Conservation (phyloP, 2,113 vertebrate genomes). For the Delphinapterus leucas region DNA sequence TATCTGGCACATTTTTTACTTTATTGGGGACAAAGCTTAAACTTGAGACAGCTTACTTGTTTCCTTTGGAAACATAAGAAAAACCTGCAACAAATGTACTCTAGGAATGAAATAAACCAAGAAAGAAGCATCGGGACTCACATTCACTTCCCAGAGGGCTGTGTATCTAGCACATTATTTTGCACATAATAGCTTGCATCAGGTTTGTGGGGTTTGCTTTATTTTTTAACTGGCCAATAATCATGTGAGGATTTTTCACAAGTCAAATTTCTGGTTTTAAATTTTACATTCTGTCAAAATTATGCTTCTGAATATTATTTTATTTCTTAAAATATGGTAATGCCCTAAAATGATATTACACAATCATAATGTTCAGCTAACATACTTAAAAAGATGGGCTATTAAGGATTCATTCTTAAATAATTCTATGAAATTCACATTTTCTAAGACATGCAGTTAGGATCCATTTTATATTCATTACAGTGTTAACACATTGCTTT, state of each 20-base stretch:
- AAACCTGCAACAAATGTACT: not conserved
- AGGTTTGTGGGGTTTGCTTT: too few relatives aligned
- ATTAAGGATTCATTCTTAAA: not conserved
- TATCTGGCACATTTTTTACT: not conserved
- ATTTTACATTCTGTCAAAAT: too few relatives aligned
- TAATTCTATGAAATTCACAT: not conserved
- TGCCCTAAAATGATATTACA: not conserved
- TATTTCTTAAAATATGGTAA: too few relatives aligned
- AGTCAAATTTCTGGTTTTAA: too few relatives aligned
- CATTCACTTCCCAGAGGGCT: not conserved
- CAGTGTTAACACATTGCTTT: not conserved
- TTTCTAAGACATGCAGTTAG: not conserved
- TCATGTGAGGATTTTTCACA: too few relatives aligned
- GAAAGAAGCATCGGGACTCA: not conserved
- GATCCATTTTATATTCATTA: not conserved
- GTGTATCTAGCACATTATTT: not conserved
- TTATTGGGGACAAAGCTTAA: not conserved
- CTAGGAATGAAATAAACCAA: not conserved
- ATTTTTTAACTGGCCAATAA: too few relatives aligned
- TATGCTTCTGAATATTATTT: too few relatives aligned
- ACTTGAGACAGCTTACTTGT: not conserved
- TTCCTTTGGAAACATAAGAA: not conserved
- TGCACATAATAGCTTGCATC: too few relatives aligned
- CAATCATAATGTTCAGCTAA: not conserved
- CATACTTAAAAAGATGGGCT: not conserved